Conservation (phyloP, 2,888 invertebrate genomes). For the Congeria kusceri region DNA sequence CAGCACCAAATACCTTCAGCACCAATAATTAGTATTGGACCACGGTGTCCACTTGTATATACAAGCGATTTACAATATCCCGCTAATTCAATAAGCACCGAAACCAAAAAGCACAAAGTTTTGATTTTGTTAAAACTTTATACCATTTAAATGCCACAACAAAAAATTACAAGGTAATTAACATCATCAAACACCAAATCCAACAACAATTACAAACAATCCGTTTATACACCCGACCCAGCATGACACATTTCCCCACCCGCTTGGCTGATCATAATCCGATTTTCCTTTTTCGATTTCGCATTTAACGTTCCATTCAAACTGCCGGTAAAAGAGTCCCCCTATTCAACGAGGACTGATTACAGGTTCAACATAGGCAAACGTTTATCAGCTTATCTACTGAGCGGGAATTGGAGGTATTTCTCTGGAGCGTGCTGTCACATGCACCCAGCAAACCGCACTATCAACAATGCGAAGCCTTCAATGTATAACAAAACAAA, state of each 20-base stretch:
- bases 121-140: too few relatives aligned
- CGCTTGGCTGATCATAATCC: slow-evolving; percentile 2
- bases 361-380: slow-evolving; percentile 56
- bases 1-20: too few relatives aligned
- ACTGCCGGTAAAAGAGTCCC: slow-evolving; percentile 36
- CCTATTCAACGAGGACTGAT: slow-evolving; percentile 38
- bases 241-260: slow-evolving; percentile 9
- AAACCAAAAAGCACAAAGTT: too few relatives aligned
- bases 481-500: slow-evolving; percentile 15
- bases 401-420: slow-evolving; percentile 70
- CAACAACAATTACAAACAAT: neutral
- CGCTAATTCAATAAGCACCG: too few relatives aligned
- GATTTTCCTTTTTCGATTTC: slow-evolving; percentile 17
- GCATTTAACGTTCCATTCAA: slow-evolving; percentile 33
- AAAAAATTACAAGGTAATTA: slow-evolving; percentile 1
- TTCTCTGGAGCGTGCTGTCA: slow-evolving; percentile 57
- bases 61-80: too few relatives aligned
- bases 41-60: too few relatives aligned
- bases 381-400: slow-evolving; percentile 66
- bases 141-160: slow-evolving; percentile 3
- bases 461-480: slow-evolving; percentile 30
- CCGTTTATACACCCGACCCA: neutral
- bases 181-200: neutral
- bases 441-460: slow-evolving; percentile 33
- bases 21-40: too few relatives aligned